A percentile compares a stretch with the other conserved stretches of the same genome.
Evolutionary conservation across 1,140 invertebrate genomes (phyloP).

Genomic region (Contarinia nasturtii): DNA sequence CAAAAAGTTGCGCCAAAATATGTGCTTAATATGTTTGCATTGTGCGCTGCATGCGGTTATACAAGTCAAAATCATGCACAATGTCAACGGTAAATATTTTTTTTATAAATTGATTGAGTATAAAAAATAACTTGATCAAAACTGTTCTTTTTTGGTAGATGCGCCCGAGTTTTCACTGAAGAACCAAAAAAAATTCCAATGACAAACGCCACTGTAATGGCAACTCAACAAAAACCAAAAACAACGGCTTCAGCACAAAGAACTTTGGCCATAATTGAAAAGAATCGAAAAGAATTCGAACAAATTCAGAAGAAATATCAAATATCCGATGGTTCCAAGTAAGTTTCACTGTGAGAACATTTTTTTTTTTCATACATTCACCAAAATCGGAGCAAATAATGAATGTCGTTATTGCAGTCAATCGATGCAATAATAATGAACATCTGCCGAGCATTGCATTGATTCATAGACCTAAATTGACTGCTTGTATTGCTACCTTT

Average conservation of each 20-base stretch:
- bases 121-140: neutral
- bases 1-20: slow-evolving; percentile 30
- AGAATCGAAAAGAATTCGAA: slow-evolving; percentile 5
- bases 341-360: neutral
- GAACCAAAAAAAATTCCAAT: slow-evolving; percentile 33
- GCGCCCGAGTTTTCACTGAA: slow-evolving; percentile 33
- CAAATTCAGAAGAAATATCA: slow-evolving; percentile 6
- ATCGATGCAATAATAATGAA: neutral
- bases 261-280: slow-evolving; percentile 4
- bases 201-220: slow-evolving; percentile 8
- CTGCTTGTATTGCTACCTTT: neutral
- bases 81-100: slow-evolving; percentile 34
- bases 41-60: slow-evolving; percentile 51
- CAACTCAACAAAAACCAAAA: slow-evolving; percentile 18
- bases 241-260: slow-evolving; percentile 11
- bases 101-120: neutral
- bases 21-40: slow-evolving; percentile 44
- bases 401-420: neutral
- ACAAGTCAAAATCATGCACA: slow-evolving; percentile 48
- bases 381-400: neutral
- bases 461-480: neutral
- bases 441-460: neutral
- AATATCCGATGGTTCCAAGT: neutral
- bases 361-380: neutral
- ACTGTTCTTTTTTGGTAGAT: slow-evolving; percentile 17